A percentile compares a stretch with the other conserved stretches of the same genome.
Conservation (phyloP, 37 sponge, comb jelly and placozoan species). For the Halichondria panicea region DNA sequence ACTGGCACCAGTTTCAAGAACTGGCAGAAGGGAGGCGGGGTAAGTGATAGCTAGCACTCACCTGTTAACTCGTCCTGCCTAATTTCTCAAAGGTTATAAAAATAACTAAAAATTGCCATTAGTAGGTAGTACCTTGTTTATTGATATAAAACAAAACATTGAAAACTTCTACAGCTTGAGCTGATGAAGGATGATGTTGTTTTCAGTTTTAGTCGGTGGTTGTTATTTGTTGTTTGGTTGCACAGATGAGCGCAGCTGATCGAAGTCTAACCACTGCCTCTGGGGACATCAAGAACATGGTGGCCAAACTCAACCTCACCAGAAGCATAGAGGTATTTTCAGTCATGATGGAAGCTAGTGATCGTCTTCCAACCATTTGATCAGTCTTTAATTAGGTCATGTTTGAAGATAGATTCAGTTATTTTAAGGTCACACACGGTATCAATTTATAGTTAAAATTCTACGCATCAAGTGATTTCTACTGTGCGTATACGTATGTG, state of each 20-base stretch:
- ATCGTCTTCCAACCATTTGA: neutral
- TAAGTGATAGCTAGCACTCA: neutral
- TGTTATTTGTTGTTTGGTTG: neutral
- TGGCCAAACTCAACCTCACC: constrained; percentile 86
- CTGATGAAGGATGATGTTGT: neutral
- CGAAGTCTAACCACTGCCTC: constrained; percentile 79
- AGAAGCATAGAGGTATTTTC: constrained; percentile 80
- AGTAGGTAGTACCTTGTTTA: no score
- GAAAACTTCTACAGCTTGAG: no score
- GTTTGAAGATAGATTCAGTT: no score
- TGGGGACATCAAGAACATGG: constrained; percentile 87
- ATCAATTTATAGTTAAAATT: neutral
- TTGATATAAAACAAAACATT: no score
- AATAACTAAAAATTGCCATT: no score
- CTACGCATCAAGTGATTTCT: neutral
- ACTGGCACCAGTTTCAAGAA: constrained; percentile 45
- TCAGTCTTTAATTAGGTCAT: no score
- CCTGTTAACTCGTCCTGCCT: neutral
- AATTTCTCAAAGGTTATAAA: neutral
- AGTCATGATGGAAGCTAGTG: neutral
- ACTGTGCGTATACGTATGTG: neutral
- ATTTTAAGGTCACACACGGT: no score
- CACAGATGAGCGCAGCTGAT: constrained; percentile 61
- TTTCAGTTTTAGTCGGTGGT: neutral
- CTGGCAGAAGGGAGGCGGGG: constrained; percentile 73